Base-by-base conservation (phyloP, 2,113 vertebrate genomes). In the Paratilapia polleni region DNA sequence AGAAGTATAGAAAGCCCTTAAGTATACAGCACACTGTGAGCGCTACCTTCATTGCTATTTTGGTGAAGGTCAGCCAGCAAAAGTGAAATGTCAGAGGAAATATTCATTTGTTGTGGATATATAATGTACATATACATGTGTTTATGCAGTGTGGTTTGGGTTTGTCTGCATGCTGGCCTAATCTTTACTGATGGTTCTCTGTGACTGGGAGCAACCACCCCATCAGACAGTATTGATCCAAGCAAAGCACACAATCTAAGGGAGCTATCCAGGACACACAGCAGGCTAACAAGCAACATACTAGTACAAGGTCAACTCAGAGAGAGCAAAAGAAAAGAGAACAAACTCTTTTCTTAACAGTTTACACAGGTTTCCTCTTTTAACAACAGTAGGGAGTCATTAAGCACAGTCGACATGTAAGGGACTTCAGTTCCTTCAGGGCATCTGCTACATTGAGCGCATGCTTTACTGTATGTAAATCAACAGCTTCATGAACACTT, bases 371-470 rank as follows among this genome's bases (percentile, higher is more conserved):
- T 80, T 15, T n/a, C 11, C 24, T 47, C 36, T 75, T 47, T 77
- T 34, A 62, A 47, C 20, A 31, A 63, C 52, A 63, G 17, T 20
- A n/a, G 14, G 13, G 28, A 83, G 34, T 83, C 91, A 93, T 91
- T 90, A 89, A 88, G 91, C 83, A 92, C 90, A 89, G 88, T 92
- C 85, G 78, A 93, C 59, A 92, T 92, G 20, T 92, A 93, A 92
- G 92, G 56, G 19, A 73, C 19, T 73, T 73, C 0, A 93, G 91
- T 87, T 86, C 84, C 92, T 93, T 78, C 1, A 81, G 88, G 92
- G 87, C 84, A 86, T 66, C 81, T 89, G 87, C 76, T 85, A 80
- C 87, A 83, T 88, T 92, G 70, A 90, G 87, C 70, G 87, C 78
- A 60, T 77, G 87, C 80, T 43, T 10, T 68, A 1, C 14, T 81